phyloP scores from a whole-genome alignment of 1,140 invertebrate species.

The Dendrolimus kikuchii region DNA sequence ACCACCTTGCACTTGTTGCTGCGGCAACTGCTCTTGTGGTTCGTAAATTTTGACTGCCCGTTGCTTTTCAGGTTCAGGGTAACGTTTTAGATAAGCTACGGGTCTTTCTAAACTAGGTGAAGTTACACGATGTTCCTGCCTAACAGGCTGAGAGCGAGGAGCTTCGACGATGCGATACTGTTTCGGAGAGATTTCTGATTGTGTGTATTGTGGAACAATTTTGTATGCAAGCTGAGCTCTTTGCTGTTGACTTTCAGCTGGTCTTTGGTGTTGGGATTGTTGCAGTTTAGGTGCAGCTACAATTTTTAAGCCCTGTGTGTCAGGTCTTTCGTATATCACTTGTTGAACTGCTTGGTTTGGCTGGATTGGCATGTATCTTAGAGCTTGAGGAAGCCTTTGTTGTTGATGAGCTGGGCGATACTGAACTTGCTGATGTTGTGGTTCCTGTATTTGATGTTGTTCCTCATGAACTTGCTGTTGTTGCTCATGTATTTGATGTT shows the following conservation, averaged over 20 bases:
- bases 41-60: slow-evolving; percentile 43
- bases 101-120: slow-evolving; percentile 44
- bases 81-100: slow-evolving; percentile 54
- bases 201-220: slow-evolving; percentile 46
- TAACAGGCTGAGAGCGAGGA: slow-evolving; percentile 33
- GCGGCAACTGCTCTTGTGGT: slow-evolving; percentile 35
- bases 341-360: slow-evolving; percentile 36
- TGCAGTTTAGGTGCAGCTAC: slow-evolving; percentile 52
- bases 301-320: slow-evolving; percentile 57
- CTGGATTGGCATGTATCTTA: slow-evolving; percentile 50
- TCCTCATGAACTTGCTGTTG: too few species aligned
- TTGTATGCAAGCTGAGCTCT: slow-evolving; percentile 40
- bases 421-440: slow-evolving; percentile 21
- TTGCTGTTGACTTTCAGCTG: slow-evolving; percentile 20
- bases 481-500: slow-evolving; percentile 4
- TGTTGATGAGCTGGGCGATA: slow-evolving; percentile 30
- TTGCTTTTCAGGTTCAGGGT: slow-evolving; percentile 47
- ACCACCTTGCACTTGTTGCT: slow-evolving; percentile 32
- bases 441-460: slow-evolving; percentile 25
- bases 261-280: slow-evolving; percentile 7
- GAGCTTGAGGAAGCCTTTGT: slow-evolving; percentile 43
- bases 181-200: slow-evolving; percentile 46
- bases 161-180: slow-evolving; percentile 52
- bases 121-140: slow-evolving; percentile 40
- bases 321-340: slow-evolving; percentile 45